Evolutionary conservation across 2,113 vertebrate species (phyloP).

Genomic region (Noturus placidus): DNA sequence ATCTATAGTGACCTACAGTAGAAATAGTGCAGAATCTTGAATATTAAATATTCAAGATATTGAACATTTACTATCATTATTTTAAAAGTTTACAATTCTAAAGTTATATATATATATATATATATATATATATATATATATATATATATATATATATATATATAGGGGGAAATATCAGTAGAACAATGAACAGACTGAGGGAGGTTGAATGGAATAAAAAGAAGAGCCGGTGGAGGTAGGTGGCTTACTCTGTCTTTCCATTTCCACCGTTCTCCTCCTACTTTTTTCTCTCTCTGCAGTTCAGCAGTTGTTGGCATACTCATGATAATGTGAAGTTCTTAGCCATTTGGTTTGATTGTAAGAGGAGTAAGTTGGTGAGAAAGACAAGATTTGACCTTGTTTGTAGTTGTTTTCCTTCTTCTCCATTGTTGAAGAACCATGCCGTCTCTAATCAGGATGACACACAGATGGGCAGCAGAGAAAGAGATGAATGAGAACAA

Average conservation of each 20-base stretch:
- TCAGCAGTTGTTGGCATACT: constrained; percentile 55
- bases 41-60: no score
- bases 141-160: no score
- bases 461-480: constrained; percentile 41
- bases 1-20: no score
- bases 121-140: no score
- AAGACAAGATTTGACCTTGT: constrained; percentile 7
- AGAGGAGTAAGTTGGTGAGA: constrained; percentile 23
- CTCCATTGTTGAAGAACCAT: constrained; percentile 50
- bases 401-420: constrained; percentile 49
- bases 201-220: constrained; percentile 55
- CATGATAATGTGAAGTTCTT: constrained; percentile 30
- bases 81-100: neutral
- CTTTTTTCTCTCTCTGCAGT: constrained; percentile 37
- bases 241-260: constrained; percentile 40
- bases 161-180: constrained; percentile 5
- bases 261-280: constrained; percentile 37
- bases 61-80: neutral
- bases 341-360: constrained; percentile 25
- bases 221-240: constrained; percentile 41
- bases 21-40: no score
- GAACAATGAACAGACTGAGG: constrained; percentile 56
- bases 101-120: no score
- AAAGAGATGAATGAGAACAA: constrained; percentile 26
- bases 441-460: constrained; percentile 54